These are phyloP conservation scores for Loxodonta africana DNA, from an alignment of 2,113 vertebrate genomes.

Conservation along the genomic window DNA sequence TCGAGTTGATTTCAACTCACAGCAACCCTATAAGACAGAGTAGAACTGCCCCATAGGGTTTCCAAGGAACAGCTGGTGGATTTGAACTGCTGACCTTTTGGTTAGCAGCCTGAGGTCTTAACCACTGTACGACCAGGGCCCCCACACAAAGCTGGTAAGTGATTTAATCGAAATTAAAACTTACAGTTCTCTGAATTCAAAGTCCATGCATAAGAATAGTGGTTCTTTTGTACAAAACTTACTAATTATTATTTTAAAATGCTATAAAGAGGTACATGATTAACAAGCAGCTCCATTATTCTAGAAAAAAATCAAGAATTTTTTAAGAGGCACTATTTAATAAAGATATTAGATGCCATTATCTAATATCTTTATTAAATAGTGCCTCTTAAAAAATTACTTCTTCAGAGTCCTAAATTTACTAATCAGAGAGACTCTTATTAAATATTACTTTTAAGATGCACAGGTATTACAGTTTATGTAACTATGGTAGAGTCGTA, in stretches of 20 bases:
- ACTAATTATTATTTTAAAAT: slow-evolving; percentile 43
- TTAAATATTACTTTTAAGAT: slow-evolving; percentile 45
- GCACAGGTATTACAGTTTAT: slow-evolving; percentile 6
- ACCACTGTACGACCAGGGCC: too few relatives aligned
- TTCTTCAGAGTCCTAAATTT: neutral
- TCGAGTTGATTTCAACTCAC: too few relatives aligned
- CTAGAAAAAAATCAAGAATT: slow-evolving; percentile 33
- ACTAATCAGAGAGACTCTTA: slow-evolving; percentile 36
- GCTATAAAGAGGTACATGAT: slow-evolving; percentile 23
- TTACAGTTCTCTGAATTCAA: slow-evolving; percentile 46
- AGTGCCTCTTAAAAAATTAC: too few relatives aligned
- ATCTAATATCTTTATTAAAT: too few relatives aligned
- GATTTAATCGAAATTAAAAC: slow-evolving; percentile 2
- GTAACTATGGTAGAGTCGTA: slow-evolving; percentile 12
- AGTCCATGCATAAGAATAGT: neutral
- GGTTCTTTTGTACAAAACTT: neutral
- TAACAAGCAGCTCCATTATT: neutral
- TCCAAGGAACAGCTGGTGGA: too few relatives aligned
- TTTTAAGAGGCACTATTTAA: slow-evolving; percentile 41
- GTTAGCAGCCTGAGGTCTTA: too few relatives aligned
- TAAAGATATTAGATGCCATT: neutral
- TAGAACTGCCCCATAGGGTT: too few relatives aligned
- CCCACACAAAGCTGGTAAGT: neutral
- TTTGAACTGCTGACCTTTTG: too few relatives aligned
- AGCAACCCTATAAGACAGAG: too few relatives aligned